Evolutionary conservation across 2,888 invertebrate species (phyloP), one percentile per base, ranked within the genome.

Genomic region (Pristionchus maxplancki): DNA sequence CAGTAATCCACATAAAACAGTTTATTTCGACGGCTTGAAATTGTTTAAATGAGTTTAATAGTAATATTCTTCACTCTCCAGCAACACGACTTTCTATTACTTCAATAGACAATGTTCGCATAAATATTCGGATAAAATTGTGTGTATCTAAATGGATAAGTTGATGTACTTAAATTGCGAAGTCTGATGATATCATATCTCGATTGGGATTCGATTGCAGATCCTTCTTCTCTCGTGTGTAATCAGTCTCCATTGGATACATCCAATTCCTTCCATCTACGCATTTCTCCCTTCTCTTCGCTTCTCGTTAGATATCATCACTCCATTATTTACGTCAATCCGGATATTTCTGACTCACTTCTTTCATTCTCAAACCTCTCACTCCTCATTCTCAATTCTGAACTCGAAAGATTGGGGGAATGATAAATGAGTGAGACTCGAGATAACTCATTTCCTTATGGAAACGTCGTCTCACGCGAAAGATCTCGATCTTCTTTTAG

Each of bases 391-490:
- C 6, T 9, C 13, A 13, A 78, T 44, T 40, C 48, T 44, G 44
- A 78, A 78, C 78, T 78, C n/a, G 44, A 40, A 24, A 58, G 58
- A 78, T 8, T 48, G 44, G n/a, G n/a, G 37, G 78, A 78, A 44
- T 34, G 44, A 44, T 48, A 28, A n/a, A 78, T 78, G 78, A 78
- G 44, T 3, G 8, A 24, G 44, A 15, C n/a, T 48, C 71, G 71
- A 71, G 71, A 64, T 31, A 64, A 64, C 78, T 78, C 78, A 78
- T 78, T 78, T 78, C 78, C 78, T 78, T 48, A 44, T 78, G 78
- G 78, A 78, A 78, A 78, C 78, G 78, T 78, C 78, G 48, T n/a
- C 78, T 78, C 78, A 78, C 78, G 78, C 28, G 28, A 78, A 24
- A 74, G 37, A 48, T 78, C 34, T 34, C 58, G 31, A 31, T 34